phyloP scores from a whole-genome alignment of 2,113 vertebrate species.

The Corvus cornix region DNA sequence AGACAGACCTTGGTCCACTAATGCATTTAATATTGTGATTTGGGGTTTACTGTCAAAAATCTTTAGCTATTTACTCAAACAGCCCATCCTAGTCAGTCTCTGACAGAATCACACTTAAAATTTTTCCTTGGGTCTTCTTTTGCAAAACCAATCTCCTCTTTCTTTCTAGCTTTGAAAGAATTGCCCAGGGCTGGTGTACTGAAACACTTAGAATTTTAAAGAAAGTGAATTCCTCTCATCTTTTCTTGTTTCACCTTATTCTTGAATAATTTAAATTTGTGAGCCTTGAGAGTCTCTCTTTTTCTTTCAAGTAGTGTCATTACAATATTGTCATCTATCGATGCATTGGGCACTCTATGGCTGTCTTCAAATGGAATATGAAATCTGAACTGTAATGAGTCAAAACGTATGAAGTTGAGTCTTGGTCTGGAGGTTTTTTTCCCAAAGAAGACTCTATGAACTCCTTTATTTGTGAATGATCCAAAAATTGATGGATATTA shows the following conservation, averaged over 20 bases:
- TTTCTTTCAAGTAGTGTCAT: conserved; percentile 39
- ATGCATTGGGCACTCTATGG: not conserved
- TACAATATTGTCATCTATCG: conserved; percentile 4
- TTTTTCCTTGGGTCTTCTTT: conserved; percentile 17
- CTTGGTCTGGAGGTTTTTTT: not conserved
- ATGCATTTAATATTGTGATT: not conserved
- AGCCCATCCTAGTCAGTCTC: not conserved
- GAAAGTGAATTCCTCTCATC: conserved; percentile 35
- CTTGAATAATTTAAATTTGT: conserved; percentile 58
- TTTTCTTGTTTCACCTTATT: conserved; percentile 44
- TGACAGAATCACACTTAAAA: not conserved
- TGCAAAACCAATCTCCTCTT: not conserved
- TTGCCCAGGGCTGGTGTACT: not conserved
- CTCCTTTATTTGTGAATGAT: not conserved
- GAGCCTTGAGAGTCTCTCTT: not conserved
- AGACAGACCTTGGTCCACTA: not conserved
- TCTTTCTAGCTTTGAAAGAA: conserved; percentile 18
- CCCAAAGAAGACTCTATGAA: not conserved
- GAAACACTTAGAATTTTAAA: conserved; percentile 42
- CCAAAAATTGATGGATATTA: not conserved
- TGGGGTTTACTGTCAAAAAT: not conserved
- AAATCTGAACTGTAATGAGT: not conserved
- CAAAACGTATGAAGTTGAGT: not conserved
- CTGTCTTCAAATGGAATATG: conserved; percentile 21
- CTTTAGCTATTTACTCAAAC: not conserved